A percentile compares a stretch with the other conserved stretches of the same genome.
These are phyloP conservation scores for Rhaphigaster nebulosa DNA, from an alignment of 2,888 invertebrate species.

Conservation along the genomic window DNA sequence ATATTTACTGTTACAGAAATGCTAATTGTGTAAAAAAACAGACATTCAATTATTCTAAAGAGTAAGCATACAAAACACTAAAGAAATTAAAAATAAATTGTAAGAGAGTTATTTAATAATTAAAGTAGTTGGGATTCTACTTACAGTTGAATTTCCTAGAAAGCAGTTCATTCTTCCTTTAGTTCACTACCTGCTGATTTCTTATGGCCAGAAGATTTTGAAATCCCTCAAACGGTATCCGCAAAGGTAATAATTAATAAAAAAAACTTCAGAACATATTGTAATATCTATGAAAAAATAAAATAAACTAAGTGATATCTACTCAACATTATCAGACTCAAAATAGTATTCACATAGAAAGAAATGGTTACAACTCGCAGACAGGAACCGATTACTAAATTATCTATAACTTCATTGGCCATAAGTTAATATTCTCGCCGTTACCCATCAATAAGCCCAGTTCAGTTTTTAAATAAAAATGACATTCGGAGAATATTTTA, in stretches of 20 bases:
- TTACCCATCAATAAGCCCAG: background rate
- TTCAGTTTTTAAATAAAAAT: background rate
- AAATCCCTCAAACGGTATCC: background rate
- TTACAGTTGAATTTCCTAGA: background rate
- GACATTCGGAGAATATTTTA: background rate
- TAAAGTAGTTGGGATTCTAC: background rate
- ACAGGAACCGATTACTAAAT: background rate
- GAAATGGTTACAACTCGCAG: background rate
- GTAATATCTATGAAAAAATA: no score
- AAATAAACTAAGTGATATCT: no score
- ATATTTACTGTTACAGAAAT: no score
- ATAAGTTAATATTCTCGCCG: background rate
- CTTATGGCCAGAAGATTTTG: background rate
- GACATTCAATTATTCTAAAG: no score
- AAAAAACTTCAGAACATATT: background rate
- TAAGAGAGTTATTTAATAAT: background rate
- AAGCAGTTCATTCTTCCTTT: background rate
- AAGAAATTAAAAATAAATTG: background rate
- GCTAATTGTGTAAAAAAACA: no score
- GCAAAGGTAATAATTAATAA: background rate
- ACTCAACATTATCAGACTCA: no score
- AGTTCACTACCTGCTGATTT: background rate
- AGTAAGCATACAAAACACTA: background rate
- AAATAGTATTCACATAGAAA: background rate
- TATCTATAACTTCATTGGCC: background rate